A percentile compares a stretch with the other conserved stretches of the same genome.
Conservation (phyloP, 1,140 invertebrate species). For the Argopecten irradians region DNA sequence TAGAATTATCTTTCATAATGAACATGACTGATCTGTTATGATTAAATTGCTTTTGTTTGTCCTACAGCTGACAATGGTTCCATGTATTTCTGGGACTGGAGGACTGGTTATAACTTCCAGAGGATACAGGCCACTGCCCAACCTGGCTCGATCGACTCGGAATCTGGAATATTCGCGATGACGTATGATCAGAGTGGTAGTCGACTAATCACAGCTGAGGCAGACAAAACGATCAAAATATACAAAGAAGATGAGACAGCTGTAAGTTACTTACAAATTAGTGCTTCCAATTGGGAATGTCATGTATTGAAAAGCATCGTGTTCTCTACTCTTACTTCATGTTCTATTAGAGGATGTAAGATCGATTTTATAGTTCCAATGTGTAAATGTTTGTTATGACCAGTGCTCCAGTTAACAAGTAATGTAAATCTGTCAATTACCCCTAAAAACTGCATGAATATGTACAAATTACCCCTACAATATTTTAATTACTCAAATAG, state of each 20-base stretch:
- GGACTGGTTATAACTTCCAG: conserved; percentile 99
- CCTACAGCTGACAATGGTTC: conserved; percentile 94
- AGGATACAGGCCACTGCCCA: conserved; percentile 93
- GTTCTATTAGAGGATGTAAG: neutral
- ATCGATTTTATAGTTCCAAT: neutral
- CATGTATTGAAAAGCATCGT: neutral
- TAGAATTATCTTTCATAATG: no score
- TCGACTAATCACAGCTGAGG: conserved; percentile 96
- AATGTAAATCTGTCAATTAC: no score
- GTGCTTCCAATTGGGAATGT: conserved; percentile 65
- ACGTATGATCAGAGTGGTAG: conserved; percentile 95
- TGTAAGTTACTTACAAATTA: conserved; percentile 77
- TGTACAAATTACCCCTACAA: neutral
- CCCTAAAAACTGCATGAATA: no score
- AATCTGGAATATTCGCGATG: conserved; percentile 97
- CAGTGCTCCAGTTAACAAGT: neutral
- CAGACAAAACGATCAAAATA: conserved; percentile 99
- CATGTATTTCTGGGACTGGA: conserved; percentile 99
- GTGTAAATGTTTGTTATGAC: neutral
- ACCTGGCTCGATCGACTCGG: conserved; percentile 99
- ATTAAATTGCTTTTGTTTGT: conserved; percentile 70
- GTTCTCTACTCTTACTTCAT: neutral
- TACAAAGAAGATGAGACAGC: conserved; percentile 98
- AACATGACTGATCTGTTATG: no score
- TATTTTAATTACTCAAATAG: no score